Evolutionary conservation across 2,888 invertebrate species (phyloP), one percentile per base, ranked within the genome.

Genomic region (Diarsia mendica): DNA sequence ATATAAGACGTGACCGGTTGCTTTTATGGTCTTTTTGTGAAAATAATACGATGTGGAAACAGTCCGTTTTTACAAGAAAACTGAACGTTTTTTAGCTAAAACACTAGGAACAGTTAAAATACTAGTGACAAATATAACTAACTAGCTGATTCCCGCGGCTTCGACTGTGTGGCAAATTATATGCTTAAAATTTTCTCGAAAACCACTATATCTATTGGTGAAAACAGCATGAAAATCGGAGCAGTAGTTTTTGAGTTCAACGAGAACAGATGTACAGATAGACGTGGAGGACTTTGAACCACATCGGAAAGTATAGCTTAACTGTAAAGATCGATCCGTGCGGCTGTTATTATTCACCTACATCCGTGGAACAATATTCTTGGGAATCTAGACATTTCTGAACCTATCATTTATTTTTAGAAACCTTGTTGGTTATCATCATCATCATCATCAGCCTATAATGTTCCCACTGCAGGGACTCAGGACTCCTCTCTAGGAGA

Each of bases 1-100:
- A 71, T 72, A 55, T 79, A 51, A 81, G 73, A 74, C 58, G 80
- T 80, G 80, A 65, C 67, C 48, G 3, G 33, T 49, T 61, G 61
- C 44, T 53, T 73, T 55, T 51, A 67, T 71, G 48, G 46, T 39
- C 13, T 49, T 67, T 67, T 33, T 58, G 39, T 67, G 3, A 53
- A 53, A 10, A 67, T 49, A 61, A 44, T 64, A 44, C 18, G 15
- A 53, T 53, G 13, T 23, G 23, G 46, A 28, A 20, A 28, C 23
- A 20, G 1, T 18, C 8, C 58, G 13, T 28, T 15, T 3, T 28
- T 58, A 28, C 8, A 15, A 13, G 15, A 58, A 58, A 58, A 58
- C 8, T 28, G 1, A 58, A 58, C 3, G 28, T 58, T 58, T 58
- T 58, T 15, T 28, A 55, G 6, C 13, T 13, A 23, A 55, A 55